phyloP scores from a whole-genome alignment of 2,888 invertebrate genomes.

The Tholera decimalis region DNA sequence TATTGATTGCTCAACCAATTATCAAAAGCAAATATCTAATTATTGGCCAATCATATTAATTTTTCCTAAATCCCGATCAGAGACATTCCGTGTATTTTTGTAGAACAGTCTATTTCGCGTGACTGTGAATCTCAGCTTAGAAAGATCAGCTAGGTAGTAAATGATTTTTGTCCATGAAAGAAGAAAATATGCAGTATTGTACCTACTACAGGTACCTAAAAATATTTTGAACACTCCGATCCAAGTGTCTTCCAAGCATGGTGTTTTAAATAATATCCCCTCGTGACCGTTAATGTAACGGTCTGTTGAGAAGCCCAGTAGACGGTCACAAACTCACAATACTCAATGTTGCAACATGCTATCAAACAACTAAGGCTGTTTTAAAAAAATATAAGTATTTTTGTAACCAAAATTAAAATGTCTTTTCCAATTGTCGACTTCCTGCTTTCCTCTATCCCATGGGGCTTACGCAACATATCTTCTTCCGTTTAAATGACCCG shows the following conservation, averaged over 20 bases:
- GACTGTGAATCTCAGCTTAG: neutral
- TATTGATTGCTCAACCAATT: conserved; percentile 49
- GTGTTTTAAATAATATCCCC: conserved; percentile 33
- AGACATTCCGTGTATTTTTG: conserved; percentile 44
- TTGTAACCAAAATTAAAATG: too few species aligned
- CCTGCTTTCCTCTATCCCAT: too few species aligned
- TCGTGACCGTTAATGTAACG: conserved; percentile 44
- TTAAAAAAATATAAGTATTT: too few species aligned
- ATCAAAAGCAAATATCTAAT: conserved; percentile 51
- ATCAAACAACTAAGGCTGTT: conserved; percentile 4
- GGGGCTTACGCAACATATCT: too few species aligned
- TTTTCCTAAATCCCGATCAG: conserved; percentile 28
- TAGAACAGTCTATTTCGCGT: conserved; percentile 26
- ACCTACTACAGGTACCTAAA: too few species aligned
- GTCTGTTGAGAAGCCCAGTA: conserved; percentile 42
- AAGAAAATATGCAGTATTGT: neutral
- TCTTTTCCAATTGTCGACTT: too few species aligned
- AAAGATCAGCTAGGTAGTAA: neutral
- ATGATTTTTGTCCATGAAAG: neutral
- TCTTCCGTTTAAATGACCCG: too few species aligned
- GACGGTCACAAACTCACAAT: conserved; percentile 33
- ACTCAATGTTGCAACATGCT: conserved; percentile 29
- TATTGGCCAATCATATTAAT: conserved; percentile 44
- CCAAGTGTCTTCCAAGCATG: conserved; percentile 19
- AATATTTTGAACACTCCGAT: too few species aligned